These are phyloP conservation scores for Parazoanthus atlanticus DNA, from an alignment of 92 coral and sea anemone genomes.

Conservation along the genomic window DNA sequence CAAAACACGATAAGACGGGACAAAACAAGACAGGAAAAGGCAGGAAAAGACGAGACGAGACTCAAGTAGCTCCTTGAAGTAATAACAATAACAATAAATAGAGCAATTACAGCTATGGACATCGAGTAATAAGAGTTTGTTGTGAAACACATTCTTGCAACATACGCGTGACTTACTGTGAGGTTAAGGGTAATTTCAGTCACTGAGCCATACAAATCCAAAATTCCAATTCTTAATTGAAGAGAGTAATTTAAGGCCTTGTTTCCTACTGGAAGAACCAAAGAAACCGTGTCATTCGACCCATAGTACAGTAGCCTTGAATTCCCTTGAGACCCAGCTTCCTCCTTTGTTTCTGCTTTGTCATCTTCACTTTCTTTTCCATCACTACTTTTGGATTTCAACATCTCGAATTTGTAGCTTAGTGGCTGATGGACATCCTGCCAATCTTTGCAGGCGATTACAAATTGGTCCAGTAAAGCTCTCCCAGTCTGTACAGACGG, in stretches of 20 bases:
- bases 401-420: conserved; percentile 21
- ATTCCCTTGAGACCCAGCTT: conserved; percentile 9
- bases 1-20: no score
- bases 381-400: background rate
- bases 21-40: no score
- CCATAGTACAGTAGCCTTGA: conserved; percentile 33
- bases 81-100: no score
- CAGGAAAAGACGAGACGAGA: no score
- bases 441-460: conserved; percentile 16
- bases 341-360: background rate
- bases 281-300: background rate
- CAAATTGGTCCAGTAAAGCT: conserved; percentile 17
- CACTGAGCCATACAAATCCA: conserved; percentile 20
- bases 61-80: no score
- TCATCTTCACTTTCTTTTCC: background rate
- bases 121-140: no score
- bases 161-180: background rate
- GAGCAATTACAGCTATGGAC: no score
- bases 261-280: conserved; percentile 27
- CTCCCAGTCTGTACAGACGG: background rate
- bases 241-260: background rate
- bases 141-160: background rate
- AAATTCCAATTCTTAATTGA: conserved; percentile 1
- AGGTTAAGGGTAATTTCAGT: background rate
- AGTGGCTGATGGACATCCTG: conserved; percentile 7